Percentiles rank a stretch among this genome's conserved stretches.
These are phyloP conservation scores for Leptura quadrifasciata DNA, from an alignment of 2,888 invertebrate genomes.

Conservation along the genomic window DNA sequence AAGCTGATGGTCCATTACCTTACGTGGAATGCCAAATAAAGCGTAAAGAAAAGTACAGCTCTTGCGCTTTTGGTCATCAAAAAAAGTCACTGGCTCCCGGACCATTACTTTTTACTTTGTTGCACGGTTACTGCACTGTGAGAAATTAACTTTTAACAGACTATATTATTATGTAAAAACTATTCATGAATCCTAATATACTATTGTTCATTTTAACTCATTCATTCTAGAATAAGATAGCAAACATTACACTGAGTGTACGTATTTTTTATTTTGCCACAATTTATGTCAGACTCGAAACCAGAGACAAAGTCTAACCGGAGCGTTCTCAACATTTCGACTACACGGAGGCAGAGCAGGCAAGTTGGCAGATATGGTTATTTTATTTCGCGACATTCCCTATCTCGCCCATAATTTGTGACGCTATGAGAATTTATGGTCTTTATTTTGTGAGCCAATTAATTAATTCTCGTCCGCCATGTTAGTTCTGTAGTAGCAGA, in stretches of 20 bases:
- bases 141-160: too few relatives aligned
- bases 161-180: too few relatives aligned
- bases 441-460: slow-evolving; percentile 75
- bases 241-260: slow-evolving; percentile 11
- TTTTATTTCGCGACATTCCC: slow-evolving; percentile 74
- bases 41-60: too few relatives aligned
- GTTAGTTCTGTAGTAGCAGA: slow-evolving; percentile 64
- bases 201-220: too few relatives aligned
- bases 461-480: slow-evolving; percentile 74
- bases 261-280: slow-evolving; percentile 22
- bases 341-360: slow-evolving; percentile 50
- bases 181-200: too few relatives aligned
- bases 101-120: too few relatives aligned
- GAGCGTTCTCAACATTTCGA: slow-evolving; percentile 8
- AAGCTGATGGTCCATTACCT: too few relatives aligned
- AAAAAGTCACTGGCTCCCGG: too few relatives aligned
- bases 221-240: too few relatives aligned
- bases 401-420: slow-evolving; percentile 75
- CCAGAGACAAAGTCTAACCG: slow-evolving; percentile 20
- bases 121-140: too few relatives aligned
- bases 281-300: slow-evolving; percentile 25
- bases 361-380: slow-evolving; percentile 72
- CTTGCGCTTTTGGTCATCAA: too few relatives aligned
- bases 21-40: too few relatives aligned
- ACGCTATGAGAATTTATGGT: slow-evolving; percentile 74